Evolutionary conservation across 1,140 invertebrate species (phyloP), one percentile per base, ranked within the genome.

Genomic region (Campoletis sonorensis): DNA sequence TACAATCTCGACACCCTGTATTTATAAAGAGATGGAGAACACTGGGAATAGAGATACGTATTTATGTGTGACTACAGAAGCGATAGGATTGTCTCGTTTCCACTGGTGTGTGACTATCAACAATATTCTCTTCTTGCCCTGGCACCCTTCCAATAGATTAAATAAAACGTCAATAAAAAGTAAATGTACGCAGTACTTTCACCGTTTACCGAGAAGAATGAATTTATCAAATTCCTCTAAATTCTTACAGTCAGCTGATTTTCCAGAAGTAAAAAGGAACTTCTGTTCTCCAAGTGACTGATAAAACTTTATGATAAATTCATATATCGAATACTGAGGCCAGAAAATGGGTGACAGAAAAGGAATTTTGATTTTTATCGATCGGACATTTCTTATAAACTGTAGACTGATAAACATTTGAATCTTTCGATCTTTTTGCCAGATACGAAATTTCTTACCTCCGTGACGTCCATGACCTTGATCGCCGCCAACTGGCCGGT

Each of bases 401-500:
- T 13, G 5, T 1, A 45, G 13, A 13, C 40, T 13, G 8, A 10
- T 13, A 13, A 45, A 11, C 8, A 8, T 45, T 45, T 13, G 21
- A 1, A 58, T 58, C 54, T 58, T 58, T 58, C 54, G 54, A 58
- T 58, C 54, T 23, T 58, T 58, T 71, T 71, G 37, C 23, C 71
- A 78, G 73, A 40, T 80, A 80, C 71, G 79, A 83, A 45, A 45
- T 45, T 71, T 51, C 92, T 92, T 90, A 95, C 95, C 93, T 99
- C 98, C 81, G 98, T 99, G 84, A 99, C 98, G 93, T 99, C 98
- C 99, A 99, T 99, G 89, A 99, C 98, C 94, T 99, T 99, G 92
- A 99, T 99, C 91, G 99, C 99, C 83, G 98, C 98, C 93, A 99
- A 93, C 92, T 99, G 98, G 83, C 98, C 98, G 86, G 99, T 99